Conservation (phyloP, 2,888 invertebrate species). For the Glyphotaelius pellucidus region DNA sequence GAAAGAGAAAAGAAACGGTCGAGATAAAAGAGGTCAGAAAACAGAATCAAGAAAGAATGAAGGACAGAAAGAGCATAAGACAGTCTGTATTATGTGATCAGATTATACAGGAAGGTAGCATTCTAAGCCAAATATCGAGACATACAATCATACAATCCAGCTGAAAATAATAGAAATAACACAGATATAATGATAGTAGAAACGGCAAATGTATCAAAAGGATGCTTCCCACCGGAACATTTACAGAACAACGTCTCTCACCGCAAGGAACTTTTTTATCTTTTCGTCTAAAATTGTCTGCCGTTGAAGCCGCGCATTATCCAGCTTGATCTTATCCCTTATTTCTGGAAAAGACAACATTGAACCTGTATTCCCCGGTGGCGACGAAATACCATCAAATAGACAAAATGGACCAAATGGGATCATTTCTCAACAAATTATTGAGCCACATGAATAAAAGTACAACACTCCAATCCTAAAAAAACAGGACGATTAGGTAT, state of each 20-base stretch:
- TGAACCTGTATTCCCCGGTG: conserved; percentile 67
- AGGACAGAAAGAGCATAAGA: conserved; percentile 37
- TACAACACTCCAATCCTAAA: background rate
- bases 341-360: conserved; percentile 76
- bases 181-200: conserved; percentile 37
- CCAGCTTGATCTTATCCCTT: conserved; percentile 81
- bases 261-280: conserved; percentile 96
- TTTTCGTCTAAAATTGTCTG: conserved; percentile 94
- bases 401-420: background rate
- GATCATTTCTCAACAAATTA: background rate
- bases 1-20: background rate
- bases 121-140: conserved; percentile 45
- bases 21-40: conserved; percentile 34
- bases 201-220: conserved; percentile 38
- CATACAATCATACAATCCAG: conserved; percentile 55
- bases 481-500: background rate
- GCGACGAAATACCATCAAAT: background rate
- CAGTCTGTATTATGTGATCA: conserved; percentile 39
- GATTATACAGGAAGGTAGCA: conserved; percentile 30
- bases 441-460: background rate
- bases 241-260: conserved; percentile 75
- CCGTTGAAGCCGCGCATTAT: conserved; percentile 85
- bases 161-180: conserved; percentile 53
- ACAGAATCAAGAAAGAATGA: conserved; percentile 21
- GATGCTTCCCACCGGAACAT: conserved; percentile 49